These are phyloP conservation scores for Xenopus borealis DNA, from an alignment of 2,113 vertebrate genomes.

Conservation along the genomic window DNA sequence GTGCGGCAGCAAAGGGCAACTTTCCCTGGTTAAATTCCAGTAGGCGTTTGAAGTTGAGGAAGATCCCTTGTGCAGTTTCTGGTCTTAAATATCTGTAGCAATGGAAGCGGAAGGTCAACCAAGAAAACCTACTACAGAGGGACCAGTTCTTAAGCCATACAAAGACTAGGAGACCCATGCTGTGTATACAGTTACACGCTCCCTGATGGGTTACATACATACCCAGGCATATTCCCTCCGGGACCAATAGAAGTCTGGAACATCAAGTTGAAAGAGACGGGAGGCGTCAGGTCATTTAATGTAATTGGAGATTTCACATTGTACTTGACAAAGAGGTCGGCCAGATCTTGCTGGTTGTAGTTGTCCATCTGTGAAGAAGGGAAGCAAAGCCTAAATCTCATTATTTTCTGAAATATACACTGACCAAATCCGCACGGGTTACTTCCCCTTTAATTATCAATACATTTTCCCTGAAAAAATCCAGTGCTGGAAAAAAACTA, in stretches of 20 bases:
- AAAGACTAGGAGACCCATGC: not conserved
- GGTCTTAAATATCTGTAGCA: conserved; percentile 86
- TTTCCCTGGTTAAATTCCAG: conserved; percentile 98
- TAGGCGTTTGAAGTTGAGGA: conserved; percentile 97
- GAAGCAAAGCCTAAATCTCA: no score
- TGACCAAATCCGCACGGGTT: no score
- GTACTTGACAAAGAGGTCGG: conserved; percentile 91
- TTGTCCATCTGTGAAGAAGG: conserved; percentile 82
- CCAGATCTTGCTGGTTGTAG: conserved; percentile 84
- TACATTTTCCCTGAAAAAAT: no score
- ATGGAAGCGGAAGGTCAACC: not conserved
- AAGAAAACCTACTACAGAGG: not conserved
- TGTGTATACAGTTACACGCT: conserved; percentile 36
- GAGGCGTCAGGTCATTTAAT: conserved; percentile 88
- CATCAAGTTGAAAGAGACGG: conserved; percentile 96
- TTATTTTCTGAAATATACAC: no score
- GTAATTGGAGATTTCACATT: conserved; percentile 90
- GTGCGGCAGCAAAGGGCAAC: conserved; percentile 94
- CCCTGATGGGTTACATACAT: conserved; percentile 73
- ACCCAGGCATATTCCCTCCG: conserved; percentile 95
- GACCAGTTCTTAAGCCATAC: not conserved
- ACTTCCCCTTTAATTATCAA: no score
- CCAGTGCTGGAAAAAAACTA: no score
- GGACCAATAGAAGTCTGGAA: conserved; percentile 97
- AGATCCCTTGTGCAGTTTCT: conserved; percentile 98